Evolutionary conservation across 2,888 invertebrate species (phyloP), one percentile per base, ranked within the genome.

Genomic region (Volucella zonaria): DNA sequence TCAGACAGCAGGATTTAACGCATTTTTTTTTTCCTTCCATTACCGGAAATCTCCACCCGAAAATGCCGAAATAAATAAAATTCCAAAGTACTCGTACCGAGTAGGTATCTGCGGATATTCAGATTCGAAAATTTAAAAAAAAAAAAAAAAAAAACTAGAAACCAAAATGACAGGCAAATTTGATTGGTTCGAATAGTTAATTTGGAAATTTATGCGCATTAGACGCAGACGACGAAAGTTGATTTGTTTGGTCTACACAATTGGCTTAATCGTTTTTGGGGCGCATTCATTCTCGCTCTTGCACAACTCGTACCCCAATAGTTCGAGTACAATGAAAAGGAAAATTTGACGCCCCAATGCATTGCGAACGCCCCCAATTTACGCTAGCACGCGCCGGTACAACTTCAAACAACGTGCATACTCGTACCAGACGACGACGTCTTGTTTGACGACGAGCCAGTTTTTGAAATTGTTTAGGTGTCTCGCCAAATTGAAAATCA

Each of bases 191-290:
- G 59, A 52, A 58, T 71, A 76, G 85, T 85, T 82, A 85, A 76
- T 68, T 81, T 61, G 43, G 52, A 54, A 83, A 81, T 81, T 85
- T 81, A 85, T 85, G 85, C 85, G 85, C 85, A 75, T 70, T 80
- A 83, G 42, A 31, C 31, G 51, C 81, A 58, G 80, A 77, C 85
- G 85, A 81, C 73, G 68, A 73, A n/a, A 73, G 70, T 76, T 85
- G 85, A 85, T 85, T 77, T 85, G 85, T 85, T 85, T 85, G 76
- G 81, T 85, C 83, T 73, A 58, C 58, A 73, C 83, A 78, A 74
- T 82, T 64, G 82, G 79, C 58, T 70, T 79, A 75, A 70, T 80
- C 59, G 47, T 61, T 52, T 74, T 64, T 43, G 15, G 47, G 62
- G 12, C 12, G n/a, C 43, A 59, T 38, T 43, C 40, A 11, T 18